These are phyloP conservation scores for Littorina saxatilis DNA, from an alignment of 1,140 invertebrate genomes.

Conservation along the genomic window DNA sequence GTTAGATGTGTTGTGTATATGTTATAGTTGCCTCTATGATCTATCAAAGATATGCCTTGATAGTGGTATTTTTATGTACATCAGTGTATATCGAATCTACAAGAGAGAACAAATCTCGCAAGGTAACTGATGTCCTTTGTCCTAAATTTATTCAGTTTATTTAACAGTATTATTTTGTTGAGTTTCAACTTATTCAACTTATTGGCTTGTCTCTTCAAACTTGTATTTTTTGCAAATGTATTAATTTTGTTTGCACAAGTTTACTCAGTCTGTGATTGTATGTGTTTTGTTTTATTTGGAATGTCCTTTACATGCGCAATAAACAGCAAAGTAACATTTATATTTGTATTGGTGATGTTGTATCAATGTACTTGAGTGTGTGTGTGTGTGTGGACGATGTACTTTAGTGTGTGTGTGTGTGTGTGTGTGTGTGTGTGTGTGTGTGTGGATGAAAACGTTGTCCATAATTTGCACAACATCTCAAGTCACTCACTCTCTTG, in stretches of 20 bases:
- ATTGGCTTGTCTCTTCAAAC: background rate
- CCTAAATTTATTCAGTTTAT: no score
- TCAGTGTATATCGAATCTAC: background rate
- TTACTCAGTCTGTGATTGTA: background rate
- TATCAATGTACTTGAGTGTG: background rate
- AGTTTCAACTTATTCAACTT: background rate
- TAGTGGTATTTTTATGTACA: no score
- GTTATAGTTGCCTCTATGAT: no score
- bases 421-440: background rate
- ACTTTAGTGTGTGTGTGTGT: background rate
- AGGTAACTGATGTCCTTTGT: no score
- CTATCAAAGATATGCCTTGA: no score
- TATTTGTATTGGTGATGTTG: background rate
- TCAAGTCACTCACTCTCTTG: no score
- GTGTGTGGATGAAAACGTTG: background rate
- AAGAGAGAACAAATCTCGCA: background rate
- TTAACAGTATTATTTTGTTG: background rate
- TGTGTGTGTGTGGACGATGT: background rate
- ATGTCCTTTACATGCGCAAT: background rate
- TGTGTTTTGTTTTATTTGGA: background rate
- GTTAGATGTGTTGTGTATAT: no score
- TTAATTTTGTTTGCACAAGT: background rate
- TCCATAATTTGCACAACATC: no score
- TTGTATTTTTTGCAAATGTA: no score
- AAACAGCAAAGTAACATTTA: slow-evolving; percentile 11